Evolutionary conservation across 2,113 vertebrate genomes (phyloP), one percentile per base, ranked within the genome.

Genomic region (Camarhynchus parvulus): DNA sequence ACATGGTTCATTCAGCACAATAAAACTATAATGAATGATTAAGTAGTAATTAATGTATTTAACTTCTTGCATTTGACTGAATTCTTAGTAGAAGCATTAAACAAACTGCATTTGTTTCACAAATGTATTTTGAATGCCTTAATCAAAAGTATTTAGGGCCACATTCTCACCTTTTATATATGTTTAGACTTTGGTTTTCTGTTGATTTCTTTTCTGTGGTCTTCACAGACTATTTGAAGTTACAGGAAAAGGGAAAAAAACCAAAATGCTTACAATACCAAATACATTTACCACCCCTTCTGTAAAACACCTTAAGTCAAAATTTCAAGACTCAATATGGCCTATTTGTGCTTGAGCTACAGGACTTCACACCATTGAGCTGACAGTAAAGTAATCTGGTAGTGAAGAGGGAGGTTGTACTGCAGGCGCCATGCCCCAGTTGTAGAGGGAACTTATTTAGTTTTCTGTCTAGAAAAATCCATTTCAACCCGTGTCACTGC

Each of bases 401-500:
- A 47, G 33, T 17, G 7, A 72, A 68, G 31, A 81, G 9, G 30
- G 11, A 78, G 5, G 14, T 28, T 74, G 59, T 30, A 35, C 39
- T 81, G 21, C 35, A 69, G 15, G 17, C 3, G 0, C 15, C 30
- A 59, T 3, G 0, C 30, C 23, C 16, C 19, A 35, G 2, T 50
- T 52, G 16, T n/a, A 83, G 20, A 66, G 24, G 27, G 13, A 85
- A 27, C 8, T 11, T 72, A 28, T 62, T 81, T 58, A 55, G 13
- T 87, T 67, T 87, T 55, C 35, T 84, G 25, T 74, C n/a, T 27
- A 35, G 11, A 49, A 52, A 78, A 83, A 33, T 47, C 35, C 21
- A 37, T 41, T n/a, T 74, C 5, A n/a, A 8, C 10, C 4, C 0
- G 0, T 77, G 7, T 27, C 11, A 13, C 30, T 77, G 21, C 14